Base-by-base conservation (phyloP, 30 jellyfish, hydroid and myxozoan genomes). In the Turritopsis dohrnii region DNA sequence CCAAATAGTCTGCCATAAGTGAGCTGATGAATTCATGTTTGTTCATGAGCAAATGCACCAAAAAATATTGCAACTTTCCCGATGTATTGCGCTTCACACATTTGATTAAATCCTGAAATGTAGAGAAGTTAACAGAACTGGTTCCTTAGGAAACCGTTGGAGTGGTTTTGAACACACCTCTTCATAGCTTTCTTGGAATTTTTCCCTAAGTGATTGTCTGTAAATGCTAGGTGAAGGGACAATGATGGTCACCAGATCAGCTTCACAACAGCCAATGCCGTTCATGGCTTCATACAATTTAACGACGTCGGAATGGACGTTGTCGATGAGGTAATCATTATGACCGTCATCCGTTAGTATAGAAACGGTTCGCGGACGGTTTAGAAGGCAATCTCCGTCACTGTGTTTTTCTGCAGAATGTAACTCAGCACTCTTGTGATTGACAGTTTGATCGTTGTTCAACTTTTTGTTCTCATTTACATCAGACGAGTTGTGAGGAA, bases 51-150 rank as follows among this genome's bases (percentile, higher is more conserved):
- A 88, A 60, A 60, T 84, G 28, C 81, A 71, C 69, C 28, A 77
- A 25, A 25, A 77, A 77, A 1, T 77, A 77, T 20, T 77, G 85
- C 28, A 77, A n/a, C 25, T 79, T 26, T 21, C 85, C 28, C 28
- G 85, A 77, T 0, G 85, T 77, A 18, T 30, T 77, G 19, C 74
- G 85, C 28, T 29, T 53, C 27, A 82, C 75, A 60, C 71, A 31
- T n/a, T 54, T 84, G 81, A 82, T 66, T 18, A 88, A 60, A 60
- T 82, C 79, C 96, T 88, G 41, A 22, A 72, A 52, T n/a, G 69
- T 5, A 71, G 19, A 66, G 9, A 5, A 41, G 60, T 13, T 41
- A 13, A 13, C 60, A 41, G 60, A 41, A 41, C 60, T 3, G 5
- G 5, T 41, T 5, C 60, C 13, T 5, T 41, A 41, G 60, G 13